Percentiles rank a stretch among this genome's conserved stretches.
Conservation (phyloP, 2,888 invertebrate genomes). For the Baccha elongata region DNA sequence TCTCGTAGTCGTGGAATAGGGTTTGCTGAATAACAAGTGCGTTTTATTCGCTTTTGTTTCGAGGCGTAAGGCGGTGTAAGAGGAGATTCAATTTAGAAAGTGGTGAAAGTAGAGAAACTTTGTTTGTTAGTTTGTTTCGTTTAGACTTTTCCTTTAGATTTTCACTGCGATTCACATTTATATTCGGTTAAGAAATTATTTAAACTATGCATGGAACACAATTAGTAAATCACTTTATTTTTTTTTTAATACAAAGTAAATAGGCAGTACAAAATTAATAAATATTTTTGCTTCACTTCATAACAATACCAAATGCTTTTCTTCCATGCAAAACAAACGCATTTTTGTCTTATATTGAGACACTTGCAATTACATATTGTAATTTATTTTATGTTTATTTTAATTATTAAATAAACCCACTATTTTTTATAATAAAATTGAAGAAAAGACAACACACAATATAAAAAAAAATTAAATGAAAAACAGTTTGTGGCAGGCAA, state of each 20-base stretch:
- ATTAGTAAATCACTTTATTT: background rate
- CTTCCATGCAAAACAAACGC: background rate
- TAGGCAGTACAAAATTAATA: background rate
- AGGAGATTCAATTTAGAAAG: conserved; percentile 72
- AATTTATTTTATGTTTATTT: background rate
- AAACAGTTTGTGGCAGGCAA: conserved; percentile 71
- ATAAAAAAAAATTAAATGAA: conserved; percentile 66
- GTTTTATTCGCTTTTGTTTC: conserved; percentile 51
- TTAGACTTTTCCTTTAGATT: conserved; percentile 66
- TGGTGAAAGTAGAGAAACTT: conserved; percentile 74
- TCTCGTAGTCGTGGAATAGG: conserved; percentile 41
- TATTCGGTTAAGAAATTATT: conserved; percentile 21
- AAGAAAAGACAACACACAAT: conserved; percentile 72
- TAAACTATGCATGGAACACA: background rate
- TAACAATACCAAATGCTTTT: background rate
- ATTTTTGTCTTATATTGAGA: background rate
- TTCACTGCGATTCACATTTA: conserved; percentile 65
- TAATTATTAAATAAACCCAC: conserved; percentile 53
- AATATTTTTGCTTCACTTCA: background rate
- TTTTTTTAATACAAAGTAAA: conserved; percentile 5
- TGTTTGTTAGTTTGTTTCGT: conserved; percentile 37
- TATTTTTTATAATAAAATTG: conserved; percentile 60
- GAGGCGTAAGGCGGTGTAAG: conserved; percentile 30
- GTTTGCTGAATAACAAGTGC: conserved; percentile 70
- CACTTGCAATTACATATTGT: background rate